Evolutionary conservation across 1,140 invertebrate genomes (phyloP).

Genomic region (Aphelinus certus): DNA sequence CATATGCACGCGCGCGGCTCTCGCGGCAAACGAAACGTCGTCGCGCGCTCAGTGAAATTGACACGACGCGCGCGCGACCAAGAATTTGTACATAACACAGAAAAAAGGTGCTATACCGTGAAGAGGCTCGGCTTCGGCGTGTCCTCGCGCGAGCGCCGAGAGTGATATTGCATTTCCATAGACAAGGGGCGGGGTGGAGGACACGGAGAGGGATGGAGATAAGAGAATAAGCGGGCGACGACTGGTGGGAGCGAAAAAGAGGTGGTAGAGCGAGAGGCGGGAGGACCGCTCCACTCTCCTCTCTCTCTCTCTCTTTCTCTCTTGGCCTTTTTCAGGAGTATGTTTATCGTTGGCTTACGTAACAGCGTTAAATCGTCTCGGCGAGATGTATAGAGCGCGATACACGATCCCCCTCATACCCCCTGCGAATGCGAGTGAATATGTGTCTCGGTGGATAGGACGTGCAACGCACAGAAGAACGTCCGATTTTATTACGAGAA

Average conservation of each 20-base stretch:
- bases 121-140: too few species aligned
- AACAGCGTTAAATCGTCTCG: conserved; percentile 40
- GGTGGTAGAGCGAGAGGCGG: neutral
- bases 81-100: neutral
- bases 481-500: too few species aligned
- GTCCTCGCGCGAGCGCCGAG: too few species aligned
- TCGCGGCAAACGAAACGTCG: too few species aligned
- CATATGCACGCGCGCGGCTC: too few species aligned
- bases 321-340: conserved; percentile 4
- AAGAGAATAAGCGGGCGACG: neutral
- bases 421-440: conserved; percentile 24
- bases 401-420: conserved; percentile 9
- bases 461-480: too few species aligned
- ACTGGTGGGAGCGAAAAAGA: neutral
- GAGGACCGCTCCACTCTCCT: neutral
- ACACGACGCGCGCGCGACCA: conserved; percentile 5
- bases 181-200: conserved; percentile 24
- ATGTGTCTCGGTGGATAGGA: too few species aligned
- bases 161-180: conserved; percentile 40
- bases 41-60: neutral
- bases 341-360: conserved; percentile 45
- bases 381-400: conserved; percentile 6
- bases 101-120: too few species aligned
- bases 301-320: neutral
- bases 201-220: neutral